Evolutionary conservation across 2,113 vertebrate genomes (phyloP).

Genomic region (Osmerus eperlanus): DNA sequence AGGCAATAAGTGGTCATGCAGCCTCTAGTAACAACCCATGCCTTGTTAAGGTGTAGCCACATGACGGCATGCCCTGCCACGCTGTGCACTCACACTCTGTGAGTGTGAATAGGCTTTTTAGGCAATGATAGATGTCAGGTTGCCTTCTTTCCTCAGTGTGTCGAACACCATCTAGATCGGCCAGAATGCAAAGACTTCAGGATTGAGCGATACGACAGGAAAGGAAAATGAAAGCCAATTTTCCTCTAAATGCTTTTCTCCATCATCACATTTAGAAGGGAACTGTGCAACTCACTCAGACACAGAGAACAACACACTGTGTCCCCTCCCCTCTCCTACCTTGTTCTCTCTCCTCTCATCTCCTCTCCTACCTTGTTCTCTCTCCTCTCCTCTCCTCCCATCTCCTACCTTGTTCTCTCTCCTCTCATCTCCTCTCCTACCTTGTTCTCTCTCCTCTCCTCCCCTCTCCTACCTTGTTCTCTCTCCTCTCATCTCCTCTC

Average conservation of each 20-base stretch:
- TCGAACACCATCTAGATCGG: not conserved
- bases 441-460: too few species aligned
- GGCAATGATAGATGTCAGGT: too few species aligned
- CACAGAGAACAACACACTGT: not conserved
- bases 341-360: too few species aligned
- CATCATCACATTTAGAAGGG: conserved; percentile 10
- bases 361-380: too few species aligned
- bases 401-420: too few species aligned
- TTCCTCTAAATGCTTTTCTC: conserved; percentile 6
- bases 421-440: too few species aligned
- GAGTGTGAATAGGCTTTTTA: conserved; percentile 1
- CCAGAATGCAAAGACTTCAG: not conserved
- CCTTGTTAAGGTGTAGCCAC: not conserved
- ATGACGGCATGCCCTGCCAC: not conserved
- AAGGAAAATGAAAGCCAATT: not conserved
- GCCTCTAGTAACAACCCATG: not conserved
- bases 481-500: too few species aligned
- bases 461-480: too few species aligned
- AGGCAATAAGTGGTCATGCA: not conserved
- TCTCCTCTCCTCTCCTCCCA: too few species aligned
- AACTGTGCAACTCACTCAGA: not conserved
- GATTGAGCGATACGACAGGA: not conserved
- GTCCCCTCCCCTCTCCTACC: not conserved
- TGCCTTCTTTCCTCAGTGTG: not conserved
- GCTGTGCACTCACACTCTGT: not conserved